Base-by-base conservation (phyloP, 2,797 vertebrate genomes). In the Pipistrellus pygmaeus region DNA sequence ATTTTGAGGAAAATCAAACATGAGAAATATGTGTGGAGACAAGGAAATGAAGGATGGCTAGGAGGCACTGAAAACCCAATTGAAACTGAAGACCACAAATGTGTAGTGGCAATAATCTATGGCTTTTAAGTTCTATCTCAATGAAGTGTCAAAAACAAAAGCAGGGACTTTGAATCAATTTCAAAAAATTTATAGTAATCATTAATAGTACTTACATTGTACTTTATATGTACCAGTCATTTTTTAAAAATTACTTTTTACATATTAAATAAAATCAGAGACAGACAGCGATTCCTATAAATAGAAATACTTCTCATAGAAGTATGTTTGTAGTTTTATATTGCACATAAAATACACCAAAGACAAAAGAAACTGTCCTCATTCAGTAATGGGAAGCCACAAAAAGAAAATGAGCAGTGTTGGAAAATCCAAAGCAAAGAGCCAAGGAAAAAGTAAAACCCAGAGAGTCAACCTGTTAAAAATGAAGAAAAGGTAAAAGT, bases 1-100 rank as follows among this genome's bases (percentile, higher is more conserved):
- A 90, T 51, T 91, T 53, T 93, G 35, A 71, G 73, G 72, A 90
- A 91, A 96, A 88, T 55, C 12, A 92, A 92, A 94, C 6, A 69
- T 12, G n/a, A 88, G 27, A 88, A 82, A 80, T 32, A 72, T 18
- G 46, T 46, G 32, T 48, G 41, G 23, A 62, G 51, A 44, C 66
- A 66, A 93, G 27, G 89, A 89, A 60, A 15, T 88, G 32, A 85
- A 93, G 69, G 18, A 92, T 35, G n/a, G 21, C 35, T 55, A 68
- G n/a, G 64, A 87, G 71, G 71, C 25, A 60, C 21, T 78, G 48
- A 75, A 66, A 35, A n/a, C 27, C 53, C 57, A 95, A 80, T 0
- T 92, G 27, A 87, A 94, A 85, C 3, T 30, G n/a, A 44, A 92
- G 48, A 62, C 41, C 10, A 83, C 73, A 73, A 55, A 80, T 78